Evolutionary conservation across 2,888 invertebrate species (phyloP), one percentile per base, ranked within the genome.

Genomic region (Branchinecta sandiegonensis): DNA sequence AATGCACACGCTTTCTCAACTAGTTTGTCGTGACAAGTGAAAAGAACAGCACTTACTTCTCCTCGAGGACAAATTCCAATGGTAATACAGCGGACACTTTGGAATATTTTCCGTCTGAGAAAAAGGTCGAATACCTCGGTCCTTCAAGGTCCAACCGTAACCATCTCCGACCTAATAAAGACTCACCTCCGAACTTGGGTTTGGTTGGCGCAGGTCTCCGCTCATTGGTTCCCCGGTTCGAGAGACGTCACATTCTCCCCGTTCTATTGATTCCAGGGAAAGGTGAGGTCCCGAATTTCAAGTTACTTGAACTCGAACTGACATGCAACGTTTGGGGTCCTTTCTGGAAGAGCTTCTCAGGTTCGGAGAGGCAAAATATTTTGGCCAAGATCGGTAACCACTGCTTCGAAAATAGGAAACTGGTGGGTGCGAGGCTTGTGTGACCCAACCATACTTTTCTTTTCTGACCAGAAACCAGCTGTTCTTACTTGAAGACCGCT

Each of bases 251-350:
- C 23, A 8, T n/a, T 56, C n/a, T 17, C 63, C 23, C 63, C 23
- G 14, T 56, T 56, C 63, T 56, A 56, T 56, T 56, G 63, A 56
- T 56, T 56, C 63, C 63, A 56, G 23, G 63, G 63, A 56, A 56
- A 56, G 23, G 63, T 11, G 23, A 56, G 63, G 63, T 56, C 23
- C 23, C n/a, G 63, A 56, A 56, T 56, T 56, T 56, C 14, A 56
- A 56, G n/a, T 56, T 10, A 8, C 14, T 56, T 8, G 63, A 56
- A 37, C 37, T 37, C 6, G 37, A 37, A 37, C 37, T 37, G 37
- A 37, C 37, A 37, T 37, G 37, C 37, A 37, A 37, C 37, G 37
- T 37, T 37, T 37, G 37, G 37, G 37, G 37, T 37, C 37, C 37
- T 37, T 37, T 37, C 37, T 37, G 6, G 37, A 37, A 37, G 37